A percentile compares a stretch with the other conserved stretches of the same genome.
phyloP scores from a whole-genome alignment of 1,140 invertebrate species.

The Anoplolepis gracilipes region DNA sequence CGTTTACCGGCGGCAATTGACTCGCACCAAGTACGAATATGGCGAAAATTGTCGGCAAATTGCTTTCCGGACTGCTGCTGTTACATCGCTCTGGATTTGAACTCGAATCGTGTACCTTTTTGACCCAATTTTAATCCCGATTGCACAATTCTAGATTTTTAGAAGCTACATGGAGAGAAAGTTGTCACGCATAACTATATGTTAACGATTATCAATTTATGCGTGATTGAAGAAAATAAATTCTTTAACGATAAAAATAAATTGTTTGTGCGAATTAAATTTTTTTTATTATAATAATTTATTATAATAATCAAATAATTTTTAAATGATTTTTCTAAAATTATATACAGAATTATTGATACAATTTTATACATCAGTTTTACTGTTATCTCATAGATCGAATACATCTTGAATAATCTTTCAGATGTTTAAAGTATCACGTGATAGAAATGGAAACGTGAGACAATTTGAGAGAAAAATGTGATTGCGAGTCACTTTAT shows the following conservation, averaged over 20 bases:
- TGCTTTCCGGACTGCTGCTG: conserved; percentile 47
- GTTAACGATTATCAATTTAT: neutral
- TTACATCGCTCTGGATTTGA: neutral
- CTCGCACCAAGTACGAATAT: conserved; percentile 27
- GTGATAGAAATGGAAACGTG: neutral
- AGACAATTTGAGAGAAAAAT: neutral
- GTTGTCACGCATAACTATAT: neutral
- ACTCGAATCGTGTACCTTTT: conserved; percentile 16
- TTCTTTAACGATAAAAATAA: neutral
- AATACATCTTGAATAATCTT: neutral
- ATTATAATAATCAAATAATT: too few relatives aligned
- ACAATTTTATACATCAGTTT: neutral
- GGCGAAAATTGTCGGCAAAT: conserved; percentile 47
- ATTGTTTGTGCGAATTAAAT: neutral
- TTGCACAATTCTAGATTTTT: neutral
- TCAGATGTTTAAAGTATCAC: neutral
- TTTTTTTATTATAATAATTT: too few relatives aligned
- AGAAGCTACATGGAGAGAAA: neutral
- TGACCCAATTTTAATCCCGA: conserved; percentile 22
- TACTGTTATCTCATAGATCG: neutral
- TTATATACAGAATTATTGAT: neutral
- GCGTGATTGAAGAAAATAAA: neutral
- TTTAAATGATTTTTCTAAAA: neutral
- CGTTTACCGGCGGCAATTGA: conserved; percentile 44
- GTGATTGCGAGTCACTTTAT: neutral